Conservation (phyloP, 2,797 vertebrate species). For the Myotis vivesi region DNA sequence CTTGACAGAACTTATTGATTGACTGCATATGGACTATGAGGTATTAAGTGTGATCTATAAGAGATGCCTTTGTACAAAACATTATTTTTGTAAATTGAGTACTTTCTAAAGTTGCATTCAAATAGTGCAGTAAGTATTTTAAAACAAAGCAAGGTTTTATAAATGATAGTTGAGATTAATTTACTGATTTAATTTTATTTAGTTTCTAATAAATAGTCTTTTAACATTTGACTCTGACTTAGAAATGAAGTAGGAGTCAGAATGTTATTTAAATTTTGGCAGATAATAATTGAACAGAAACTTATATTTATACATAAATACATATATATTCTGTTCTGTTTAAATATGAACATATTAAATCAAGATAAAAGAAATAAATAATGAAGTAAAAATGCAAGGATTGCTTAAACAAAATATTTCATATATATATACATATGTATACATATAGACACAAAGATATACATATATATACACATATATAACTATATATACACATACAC, state of each 20-base stretch:
- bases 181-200: neutral
- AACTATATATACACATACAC: too few species aligned
- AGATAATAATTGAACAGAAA: neutral
- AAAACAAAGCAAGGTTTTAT: neutral
- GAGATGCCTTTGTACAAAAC: neutral
- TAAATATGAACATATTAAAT: neutral
- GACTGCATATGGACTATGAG: neutral
- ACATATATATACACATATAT: too few species aligned
- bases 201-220: neutral
- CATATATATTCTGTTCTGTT: neutral
- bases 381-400: slow-evolving; percentile 10
- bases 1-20: neutral
- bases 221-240: neutral
- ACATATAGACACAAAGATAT: too few species aligned
- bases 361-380: slow-evolving; percentile 5
- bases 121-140: neutral
- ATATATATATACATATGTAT: neutral
- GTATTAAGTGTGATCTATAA: neutral
- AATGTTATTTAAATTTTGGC: neutral
- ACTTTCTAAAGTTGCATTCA: neutral
- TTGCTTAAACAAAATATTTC: neutral
- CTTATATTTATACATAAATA: neutral
- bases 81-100: neutral
- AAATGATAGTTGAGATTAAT: neutral
- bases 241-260: neutral